Conservation (phyloP, 2,113 vertebrate genomes). For the Cryptomyrus ogoouensis region DNA sequence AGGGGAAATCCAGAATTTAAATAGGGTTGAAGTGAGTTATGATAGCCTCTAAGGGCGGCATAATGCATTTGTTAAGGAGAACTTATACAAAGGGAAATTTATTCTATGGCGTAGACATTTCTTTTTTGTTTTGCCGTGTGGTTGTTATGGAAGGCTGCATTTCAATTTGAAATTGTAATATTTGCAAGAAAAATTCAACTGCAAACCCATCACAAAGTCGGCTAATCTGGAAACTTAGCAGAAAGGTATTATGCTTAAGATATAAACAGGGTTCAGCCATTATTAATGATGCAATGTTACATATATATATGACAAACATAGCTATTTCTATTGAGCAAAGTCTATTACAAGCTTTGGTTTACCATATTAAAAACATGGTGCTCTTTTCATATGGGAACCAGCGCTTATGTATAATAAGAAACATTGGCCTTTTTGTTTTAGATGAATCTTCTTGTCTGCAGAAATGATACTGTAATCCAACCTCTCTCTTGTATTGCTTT, state of each 20-base stretch:
- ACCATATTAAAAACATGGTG: constrained; percentile 18
- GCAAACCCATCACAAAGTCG: neutral
- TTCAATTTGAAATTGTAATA: neutral
- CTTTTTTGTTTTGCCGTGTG: neutral
- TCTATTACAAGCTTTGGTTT: neutral
- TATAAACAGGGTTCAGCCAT: neutral
- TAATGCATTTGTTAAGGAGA: neutral
- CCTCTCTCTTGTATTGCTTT: constrained; percentile 2
- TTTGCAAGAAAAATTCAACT: neutral
- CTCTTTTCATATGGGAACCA: constrained; percentile 8
- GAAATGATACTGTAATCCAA: neutral
- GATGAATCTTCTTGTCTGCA: neutral
- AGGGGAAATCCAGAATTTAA: neutral
- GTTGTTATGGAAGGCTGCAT: neutral
- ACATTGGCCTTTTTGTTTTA: neutral
- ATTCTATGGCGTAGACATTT: neutral
- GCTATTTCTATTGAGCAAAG: neutral
- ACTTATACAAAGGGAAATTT: neutral
- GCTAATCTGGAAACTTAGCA: neutral
- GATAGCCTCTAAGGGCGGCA: neutral
- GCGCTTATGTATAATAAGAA: neutral
- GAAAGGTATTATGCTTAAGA: neutral
- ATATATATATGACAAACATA: neutral
- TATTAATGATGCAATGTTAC: neutral
- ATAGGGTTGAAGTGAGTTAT: neutral